Evolutionary conservation across 2,113 vertebrate species (phyloP).

Genomic region (Fregetta grallaria): DNA sequence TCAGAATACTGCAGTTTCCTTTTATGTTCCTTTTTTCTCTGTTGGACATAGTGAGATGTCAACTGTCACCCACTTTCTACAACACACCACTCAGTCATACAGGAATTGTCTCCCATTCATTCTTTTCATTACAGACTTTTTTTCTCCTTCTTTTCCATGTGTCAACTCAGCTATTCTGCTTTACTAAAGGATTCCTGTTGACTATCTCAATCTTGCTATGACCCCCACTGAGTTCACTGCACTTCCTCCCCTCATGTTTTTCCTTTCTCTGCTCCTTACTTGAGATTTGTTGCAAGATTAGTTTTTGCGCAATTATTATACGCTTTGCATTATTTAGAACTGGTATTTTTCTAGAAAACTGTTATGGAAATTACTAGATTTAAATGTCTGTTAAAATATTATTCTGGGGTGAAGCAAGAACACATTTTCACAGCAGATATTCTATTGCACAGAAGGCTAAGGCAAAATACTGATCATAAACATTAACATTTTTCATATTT

Average conservation of each 20-base stretch:
- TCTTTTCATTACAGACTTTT: neutral
- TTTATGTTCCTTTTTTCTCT: neutral
- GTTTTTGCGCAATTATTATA: neutral
- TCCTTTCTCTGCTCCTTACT: neutral
- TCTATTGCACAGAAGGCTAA: neutral
- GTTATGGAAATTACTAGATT: neutral
- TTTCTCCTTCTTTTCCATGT: neutral
- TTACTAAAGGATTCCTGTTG: neutral
- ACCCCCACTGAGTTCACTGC: neutral
- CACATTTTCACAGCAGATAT: neutral
- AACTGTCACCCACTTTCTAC: neutral
- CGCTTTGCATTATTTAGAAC: neutral
- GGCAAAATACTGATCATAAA: neutral
- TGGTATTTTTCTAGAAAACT: neutral
- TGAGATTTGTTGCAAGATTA: neutral
- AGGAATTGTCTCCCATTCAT: neutral
- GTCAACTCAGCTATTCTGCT: neutral
- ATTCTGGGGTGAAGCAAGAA: neutral
- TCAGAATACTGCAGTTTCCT: neutral
- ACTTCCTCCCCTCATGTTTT: neutral
- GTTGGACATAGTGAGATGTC: neutral
- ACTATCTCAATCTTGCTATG: neutral
- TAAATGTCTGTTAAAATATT: neutral
- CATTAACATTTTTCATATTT: neutral
- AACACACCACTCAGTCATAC: no score